Base-by-base conservation (phyloP, 2,888 invertebrate genomes). In the Tinea pellionella region DNA sequence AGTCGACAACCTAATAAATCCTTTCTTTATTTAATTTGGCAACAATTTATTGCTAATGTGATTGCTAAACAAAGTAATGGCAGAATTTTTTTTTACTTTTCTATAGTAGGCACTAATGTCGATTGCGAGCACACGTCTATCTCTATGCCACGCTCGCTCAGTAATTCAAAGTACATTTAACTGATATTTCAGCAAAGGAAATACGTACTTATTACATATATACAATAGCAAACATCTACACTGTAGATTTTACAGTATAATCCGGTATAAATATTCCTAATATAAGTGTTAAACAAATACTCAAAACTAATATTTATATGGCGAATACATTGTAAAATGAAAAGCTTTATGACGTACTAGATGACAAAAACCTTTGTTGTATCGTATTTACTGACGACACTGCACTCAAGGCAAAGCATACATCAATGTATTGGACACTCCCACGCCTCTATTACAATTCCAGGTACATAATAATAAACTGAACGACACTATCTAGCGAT, bases 211-310 rank as follows among this genome's bases (percentile, higher is more conserved):
- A n/a, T n/a, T n/a, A n/a, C n/a, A n/a, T n/a, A n/a, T n/a, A n/a
- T n/a, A n/a, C n/a, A n/a, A n/a, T n/a, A n/a, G n/a, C n/a, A n/a
- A n/a, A 57, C 56, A 30, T 29, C 47, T 61, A 57, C 29, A 61
- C 56, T 57, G 30, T 19, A 24, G 24, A 6, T 24, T 24, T 6
- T 24, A 24, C 24, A 24, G 6, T 24, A 24, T 37, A 37, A 37
- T 37, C 37, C 37, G 9, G 37, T 37, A 37, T n/a, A n/a, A 37
- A 37, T 37, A 37, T 24, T 24, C 51, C 57, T 62, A 42, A 61
- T 47, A 61, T 61, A 41, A 41, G 41, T 41, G 41, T 47, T 15
- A 16, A 47, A 15, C 15, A 47, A 47, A 47, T 15, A 47, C 47
- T 47, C 15, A 8, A 47, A 47, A 47, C 47, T 47, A 47, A 47